These are phyloP conservation scores for Mormoops blainvillei DNA, from an alignment of 2,113 vertebrate species.

Conservation along the genomic window DNA sequence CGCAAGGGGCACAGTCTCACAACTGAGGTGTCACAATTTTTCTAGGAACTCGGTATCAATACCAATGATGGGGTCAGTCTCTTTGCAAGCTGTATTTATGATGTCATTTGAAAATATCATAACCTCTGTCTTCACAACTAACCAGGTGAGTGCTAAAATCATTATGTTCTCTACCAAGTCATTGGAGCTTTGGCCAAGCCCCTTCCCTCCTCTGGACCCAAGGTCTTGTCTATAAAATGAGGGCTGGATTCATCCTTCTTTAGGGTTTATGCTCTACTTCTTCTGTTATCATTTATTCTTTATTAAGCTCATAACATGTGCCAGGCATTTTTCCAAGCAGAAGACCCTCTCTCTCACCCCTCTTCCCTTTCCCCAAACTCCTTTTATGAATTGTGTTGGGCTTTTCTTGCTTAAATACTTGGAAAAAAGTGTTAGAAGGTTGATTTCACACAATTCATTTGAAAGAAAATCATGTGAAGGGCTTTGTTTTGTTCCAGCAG, in stretches of 20 bases:
- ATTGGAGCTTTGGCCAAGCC: background rate
- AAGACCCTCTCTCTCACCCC: background rate
- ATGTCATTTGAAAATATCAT: background rate
- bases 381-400: background rate
- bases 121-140: background rate
- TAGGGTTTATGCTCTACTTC: background rate
- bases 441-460: background rate
- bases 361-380: background rate
- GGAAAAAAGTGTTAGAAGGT: background rate
- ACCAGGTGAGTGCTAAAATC: background rate
- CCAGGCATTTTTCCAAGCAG: background rate
- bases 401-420: slow-evolving; percentile 7
- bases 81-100: slow-evolving; percentile 1
- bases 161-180: background rate
- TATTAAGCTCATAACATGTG: background rate
- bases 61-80: background rate
- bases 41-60: background rate
- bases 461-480: slow-evolving; percentile 6
- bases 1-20: background rate
- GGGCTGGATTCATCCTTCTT: background rate
- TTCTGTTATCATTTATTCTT: background rate
- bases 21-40: background rate
- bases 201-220: background rate
- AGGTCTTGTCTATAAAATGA: background rate
- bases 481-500: slow-evolving; percentile 36